A percentile compares a stretch with the other conserved stretches of the same genome.
Conservation (phyloP, 2,888 invertebrate genomes). For the Drosophila phalerata region DNA sequence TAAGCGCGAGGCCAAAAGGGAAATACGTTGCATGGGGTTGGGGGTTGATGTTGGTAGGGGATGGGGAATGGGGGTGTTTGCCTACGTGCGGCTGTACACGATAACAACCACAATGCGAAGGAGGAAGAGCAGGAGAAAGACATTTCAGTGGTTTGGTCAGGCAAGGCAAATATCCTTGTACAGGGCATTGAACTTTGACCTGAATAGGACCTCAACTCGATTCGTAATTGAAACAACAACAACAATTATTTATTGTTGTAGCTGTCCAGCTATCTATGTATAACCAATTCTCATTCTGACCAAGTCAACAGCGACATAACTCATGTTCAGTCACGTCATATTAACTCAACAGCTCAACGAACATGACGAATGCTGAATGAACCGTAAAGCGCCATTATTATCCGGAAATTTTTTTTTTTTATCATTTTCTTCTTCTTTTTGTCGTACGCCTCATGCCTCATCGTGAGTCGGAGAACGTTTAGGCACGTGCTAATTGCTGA, state of each 20-base stretch:
- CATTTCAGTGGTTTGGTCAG: constrained; percentile 37
- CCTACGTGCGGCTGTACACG: constrained; percentile 75
- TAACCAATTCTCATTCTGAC: constrained; percentile 33
- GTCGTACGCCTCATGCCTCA: constrained; percentile 7
- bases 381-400: constrained; percentile 74
- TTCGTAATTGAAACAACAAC: constrained; percentile 50
- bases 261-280: constrained; percentile 32
- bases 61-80: constrained; percentile 26
- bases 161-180: constrained; percentile 72
- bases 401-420: constrained; percentile 51
- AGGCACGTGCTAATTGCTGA: constrained; percentile 81
- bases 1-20: constrained; percentile 80
- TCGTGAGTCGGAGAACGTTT: constrained; percentile 15
- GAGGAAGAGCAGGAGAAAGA: background rate
- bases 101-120: constrained; percentile 21
- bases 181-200: constrained; percentile 74
- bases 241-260: constrained; percentile 69
- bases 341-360: constrained; percentile 13
- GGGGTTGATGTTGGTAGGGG: constrained; percentile 17
- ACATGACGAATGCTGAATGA: constrained; percentile 65
- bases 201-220: constrained; percentile 55
- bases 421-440: background rate
- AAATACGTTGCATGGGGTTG: constrained; percentile 27
- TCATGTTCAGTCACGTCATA: constrained; percentile 22
- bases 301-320: constrained; percentile 32